Base-by-base conservation (phyloP, 2,888 invertebrate genomes). In the Cheilosia urbana region DNA sequence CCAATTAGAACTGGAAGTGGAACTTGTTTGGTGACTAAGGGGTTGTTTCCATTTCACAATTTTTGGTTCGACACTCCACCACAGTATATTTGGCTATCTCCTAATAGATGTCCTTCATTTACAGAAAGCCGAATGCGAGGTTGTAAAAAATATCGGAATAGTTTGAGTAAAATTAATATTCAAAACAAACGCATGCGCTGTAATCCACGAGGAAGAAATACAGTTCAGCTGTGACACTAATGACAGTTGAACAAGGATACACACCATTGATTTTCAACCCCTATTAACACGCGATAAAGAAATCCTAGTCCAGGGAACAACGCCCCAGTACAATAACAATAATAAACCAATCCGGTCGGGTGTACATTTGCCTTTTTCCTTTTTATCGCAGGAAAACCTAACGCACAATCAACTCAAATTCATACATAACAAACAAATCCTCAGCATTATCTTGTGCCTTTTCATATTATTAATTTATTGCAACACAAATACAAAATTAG, bases 311-410 rank as follows among this genome's bases (percentile, higher is more conserved):
- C 51, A 77, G 58, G 13, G 55, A 77, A 82, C 82, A 82, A 82
- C 82, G 82, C 82, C 82, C 82, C 82, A 82, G 82, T 82, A 71
- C 77, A 82, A 82, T 82, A 82, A 82, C 82, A 82, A 82, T 77
- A 82, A 82, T 82, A 82, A 82, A 82, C 63, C 66, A 71, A 60
- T 77, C 47, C 71, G 69, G 82, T 82, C 71, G 82, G 71, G 63
- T 71, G 53, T 55, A 68, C 51, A 53, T 68, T 73, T 19, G 57
- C 30, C 27, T 66, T 63, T 62, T 60, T 40, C 45, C 60, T 58
- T 15, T 71, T 82, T 47, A 27, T 27, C 34, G 60, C 40, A 55
- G 24, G 11, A 58, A 66, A 71, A 49, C 6, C 9, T 13, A 58
- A 58, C 82, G 63, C 77, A 82, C 77, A 77, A 82, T 82, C 69